Evolutionary conservation across 1,140 invertebrate genomes (phyloP).

Genomic region (Psilanteris sp.): DNA sequence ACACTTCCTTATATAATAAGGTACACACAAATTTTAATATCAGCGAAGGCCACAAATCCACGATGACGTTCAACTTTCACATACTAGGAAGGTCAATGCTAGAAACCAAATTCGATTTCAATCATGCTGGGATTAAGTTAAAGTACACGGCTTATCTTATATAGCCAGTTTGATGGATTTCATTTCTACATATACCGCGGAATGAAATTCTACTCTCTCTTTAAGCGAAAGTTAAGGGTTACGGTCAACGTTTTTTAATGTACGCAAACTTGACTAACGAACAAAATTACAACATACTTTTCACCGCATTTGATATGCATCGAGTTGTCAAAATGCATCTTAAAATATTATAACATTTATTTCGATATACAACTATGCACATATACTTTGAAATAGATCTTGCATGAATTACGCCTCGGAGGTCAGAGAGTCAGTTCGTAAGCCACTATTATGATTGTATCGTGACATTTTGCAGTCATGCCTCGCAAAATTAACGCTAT

Average conservation of each 20-base stretch:
- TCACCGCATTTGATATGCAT: neutral
- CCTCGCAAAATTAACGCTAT: conserved; percentile 9
- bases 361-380: neutral
- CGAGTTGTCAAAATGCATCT: neutral
- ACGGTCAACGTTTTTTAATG: neutral
- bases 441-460: conserved; percentile 21
- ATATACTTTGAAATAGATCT: conserved; percentile 2
- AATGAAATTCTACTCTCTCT: conserved; percentile 35
- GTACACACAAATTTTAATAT: conserved; percentile 2
- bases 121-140: conserved; percentile 3
- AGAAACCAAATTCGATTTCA: conserved; percentile 35
- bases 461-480: conserved; percentile 5
- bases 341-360: neutral
- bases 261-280: no score
- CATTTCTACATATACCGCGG: neutral
- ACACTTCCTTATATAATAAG: neutral
- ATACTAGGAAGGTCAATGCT: conserved; percentile 35
- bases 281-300: neutral
- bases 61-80: conserved; percentile 21
- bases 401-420: conserved; percentile 14
- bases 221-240: conserved; percentile 38
- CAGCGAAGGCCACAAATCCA: conserved; percentile 4
- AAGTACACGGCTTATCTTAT: conserved; percentile 10
- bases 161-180: conserved; percentile 31
- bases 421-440: conserved; percentile 24